These are phyloP conservation scores for Drosophila takahashii DNA, from an alignment of 1,140 invertebrate genomes.

Conservation along the genomic window DNA sequence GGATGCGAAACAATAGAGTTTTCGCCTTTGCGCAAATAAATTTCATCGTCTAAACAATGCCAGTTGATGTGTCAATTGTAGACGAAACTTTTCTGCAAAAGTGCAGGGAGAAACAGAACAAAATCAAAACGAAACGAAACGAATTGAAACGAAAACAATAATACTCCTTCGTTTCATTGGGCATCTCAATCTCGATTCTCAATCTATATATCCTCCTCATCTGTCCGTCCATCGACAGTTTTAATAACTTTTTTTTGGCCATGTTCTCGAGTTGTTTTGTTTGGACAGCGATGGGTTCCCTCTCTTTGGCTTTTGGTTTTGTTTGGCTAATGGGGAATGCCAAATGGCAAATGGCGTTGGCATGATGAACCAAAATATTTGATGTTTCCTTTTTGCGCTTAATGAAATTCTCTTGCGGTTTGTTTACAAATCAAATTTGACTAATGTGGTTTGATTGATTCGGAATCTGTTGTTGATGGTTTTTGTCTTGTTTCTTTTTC, in stretches of 20 bases:
- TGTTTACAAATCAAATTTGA: conserved; percentile 79
- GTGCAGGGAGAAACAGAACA: neutral
- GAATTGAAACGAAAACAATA: conserved; percentile 17
- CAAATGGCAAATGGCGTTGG: conserved; percentile 8
- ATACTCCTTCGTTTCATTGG: conserved; percentile 23
- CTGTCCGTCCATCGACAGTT: conserved; percentile 63
- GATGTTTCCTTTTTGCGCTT: conserved; percentile 30
- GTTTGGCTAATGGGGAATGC: conserved; percentile 14
- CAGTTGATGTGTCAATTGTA: conserved; percentile 67
- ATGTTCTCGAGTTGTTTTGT: conserved; percentile 55
- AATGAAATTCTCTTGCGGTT: conserved; percentile 60
- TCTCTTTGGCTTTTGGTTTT: neutral
- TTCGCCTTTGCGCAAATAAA: conserved; percentile 48
- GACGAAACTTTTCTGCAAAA: conserved; percentile 26
- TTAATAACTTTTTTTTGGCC: conserved; percentile 67
- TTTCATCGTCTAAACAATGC: conserved; percentile 68
- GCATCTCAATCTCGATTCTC: conserved; percentile 14
- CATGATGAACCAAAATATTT: conserved; percentile 41
- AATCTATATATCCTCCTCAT: conserved; percentile 46
- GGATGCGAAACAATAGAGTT: conserved; percentile 28
- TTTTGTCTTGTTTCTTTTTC: neutral
- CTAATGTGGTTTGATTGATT: conserved; percentile 68
- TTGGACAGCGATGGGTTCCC: conserved; percentile 46
- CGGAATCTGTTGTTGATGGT: conserved; percentile 30
- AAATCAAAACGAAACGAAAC: neutral